Evolutionary conservation across 2,797 vertebrate genomes (phyloP).

Genomic region (Sarcophilus harrisii): DNA sequence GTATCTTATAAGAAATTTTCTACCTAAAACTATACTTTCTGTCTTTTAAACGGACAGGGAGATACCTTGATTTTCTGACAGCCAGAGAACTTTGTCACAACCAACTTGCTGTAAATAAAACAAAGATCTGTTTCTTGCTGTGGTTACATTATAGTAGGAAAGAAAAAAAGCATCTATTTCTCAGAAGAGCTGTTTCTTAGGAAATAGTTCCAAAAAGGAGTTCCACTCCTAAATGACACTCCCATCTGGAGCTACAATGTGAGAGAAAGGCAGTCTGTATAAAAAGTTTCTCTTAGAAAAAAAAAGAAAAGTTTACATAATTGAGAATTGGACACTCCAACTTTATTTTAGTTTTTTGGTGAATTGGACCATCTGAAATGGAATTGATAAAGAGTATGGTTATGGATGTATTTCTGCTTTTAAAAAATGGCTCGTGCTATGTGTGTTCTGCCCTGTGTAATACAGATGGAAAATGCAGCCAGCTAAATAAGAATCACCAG

Average conservation of each 20-base stretch:
- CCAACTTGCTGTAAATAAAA: conserved; percentile 32
- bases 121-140: conserved; percentile 47
- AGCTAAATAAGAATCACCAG: conserved; percentile 71
- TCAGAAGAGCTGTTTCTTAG: conserved; percentile 50
- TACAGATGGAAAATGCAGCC: conserved; percentile 72
- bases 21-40: conserved; percentile 9
- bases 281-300: conserved; percentile 60
- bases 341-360: conserved; percentile 59
- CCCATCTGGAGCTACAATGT: conserved; percentile 38
- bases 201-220: conserved; percentile 70
- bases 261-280: conserved; percentile 53
- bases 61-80: conserved; percentile 19
- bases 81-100: conserved; percentile 7
- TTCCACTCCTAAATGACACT: conserved; percentile 62
- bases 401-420: conserved; percentile 13
- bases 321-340: conserved; percentile 61
- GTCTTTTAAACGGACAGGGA: conserved; percentile 29
- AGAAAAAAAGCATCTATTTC: conserved; percentile 1
- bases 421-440: conserved; percentile 68
- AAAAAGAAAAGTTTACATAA: conserved; percentile 62
- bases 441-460: background rate
- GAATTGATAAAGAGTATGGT: conserved; percentile 63
- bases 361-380: conserved; percentile 65
- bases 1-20: background rate
- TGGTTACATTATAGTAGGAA: conserved; percentile 7